These are phyloP conservation scores for Scalopus aquaticus DNA, from an alignment of 2,113 vertebrate species.

Conservation along the genomic window DNA sequence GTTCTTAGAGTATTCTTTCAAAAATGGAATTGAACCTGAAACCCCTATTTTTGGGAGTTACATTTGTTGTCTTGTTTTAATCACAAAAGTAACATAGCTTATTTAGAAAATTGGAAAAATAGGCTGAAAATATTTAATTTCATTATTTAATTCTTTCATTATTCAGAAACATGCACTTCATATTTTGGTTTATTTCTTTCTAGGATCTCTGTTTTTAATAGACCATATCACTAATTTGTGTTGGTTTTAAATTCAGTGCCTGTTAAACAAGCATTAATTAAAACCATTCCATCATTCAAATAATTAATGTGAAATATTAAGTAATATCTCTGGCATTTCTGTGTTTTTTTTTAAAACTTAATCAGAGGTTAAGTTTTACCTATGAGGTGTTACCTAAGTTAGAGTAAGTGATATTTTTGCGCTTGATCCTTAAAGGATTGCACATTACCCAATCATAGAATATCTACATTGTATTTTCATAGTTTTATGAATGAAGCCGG, in stretches of 20 bases:
- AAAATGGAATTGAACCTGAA: slow-evolving; percentile 3
- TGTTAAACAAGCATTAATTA: background rate
- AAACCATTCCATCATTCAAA: background rate
- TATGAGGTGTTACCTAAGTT: background rate
- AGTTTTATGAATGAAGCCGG: background rate
- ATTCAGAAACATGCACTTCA: background rate
- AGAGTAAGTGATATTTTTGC: background rate
- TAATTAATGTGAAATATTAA: background rate
- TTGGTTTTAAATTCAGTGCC: slow-evolving; percentile 23
- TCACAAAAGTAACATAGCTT: background rate
- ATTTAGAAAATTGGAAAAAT: slow-evolving; percentile 1
- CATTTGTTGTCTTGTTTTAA: background rate
- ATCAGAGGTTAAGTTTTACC: background rate
- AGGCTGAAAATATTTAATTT: background rate
- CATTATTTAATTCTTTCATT: slow-evolving; percentile 15
- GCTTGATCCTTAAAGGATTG: background rate
- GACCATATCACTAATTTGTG: background rate
- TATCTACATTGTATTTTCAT: background rate
- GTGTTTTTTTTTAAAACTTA: background rate
- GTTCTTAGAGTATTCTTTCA: slow-evolving; percentile 1
- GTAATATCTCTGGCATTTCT: background rate
- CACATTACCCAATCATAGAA: accelerated
- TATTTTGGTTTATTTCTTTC: background rate
- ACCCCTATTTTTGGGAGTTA: background rate
- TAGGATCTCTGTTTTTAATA: background rate